Conservation (phyloP, 1,140 invertebrate species). For the Metopolophium dirhodum region DNA sequence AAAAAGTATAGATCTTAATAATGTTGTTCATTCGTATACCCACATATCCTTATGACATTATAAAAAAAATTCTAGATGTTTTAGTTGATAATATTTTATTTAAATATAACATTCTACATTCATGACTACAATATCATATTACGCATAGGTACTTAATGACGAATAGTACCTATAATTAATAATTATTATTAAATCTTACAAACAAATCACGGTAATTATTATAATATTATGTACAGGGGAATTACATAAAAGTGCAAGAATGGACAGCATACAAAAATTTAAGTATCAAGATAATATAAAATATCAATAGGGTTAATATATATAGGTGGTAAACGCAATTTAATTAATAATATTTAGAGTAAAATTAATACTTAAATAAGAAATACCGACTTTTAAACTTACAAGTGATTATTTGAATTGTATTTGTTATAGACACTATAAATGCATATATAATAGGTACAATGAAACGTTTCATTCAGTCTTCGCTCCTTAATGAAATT, state of each 20-base stretch:
- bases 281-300: background rate
- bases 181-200: slow-evolving; percentile 32
- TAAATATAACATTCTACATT: slow-evolving; percentile 44
- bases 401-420: slow-evolving; percentile 16
- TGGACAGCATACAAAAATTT: slow-evolving; percentile 23
- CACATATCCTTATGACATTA: background rate
- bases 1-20: no score
- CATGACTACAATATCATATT: slow-evolving; percentile 24
- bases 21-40: background rate
- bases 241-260: slow-evolving; percentile 51
- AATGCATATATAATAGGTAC: slow-evolving; percentile 35
- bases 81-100: slow-evolving; percentile 40
- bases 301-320: background rate
- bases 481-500: slow-evolving; percentile 39
- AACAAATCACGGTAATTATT: slow-evolving; percentile 45
- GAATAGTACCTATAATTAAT: background rate
- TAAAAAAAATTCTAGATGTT: background rate
- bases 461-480: slow-evolving; percentile 45
- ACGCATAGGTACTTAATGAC: background rate
- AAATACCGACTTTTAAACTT: background rate
- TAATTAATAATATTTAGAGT: background rate
- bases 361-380: background rate
- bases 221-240: slow-evolving; percentile 44
- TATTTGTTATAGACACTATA: background rate
- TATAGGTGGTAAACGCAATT: background rate